These are phyloP conservation scores for Sebastes taczanowskii DNA, from an alignment of 2,797 vertebrate species.

Conservation along the genomic window DNA sequence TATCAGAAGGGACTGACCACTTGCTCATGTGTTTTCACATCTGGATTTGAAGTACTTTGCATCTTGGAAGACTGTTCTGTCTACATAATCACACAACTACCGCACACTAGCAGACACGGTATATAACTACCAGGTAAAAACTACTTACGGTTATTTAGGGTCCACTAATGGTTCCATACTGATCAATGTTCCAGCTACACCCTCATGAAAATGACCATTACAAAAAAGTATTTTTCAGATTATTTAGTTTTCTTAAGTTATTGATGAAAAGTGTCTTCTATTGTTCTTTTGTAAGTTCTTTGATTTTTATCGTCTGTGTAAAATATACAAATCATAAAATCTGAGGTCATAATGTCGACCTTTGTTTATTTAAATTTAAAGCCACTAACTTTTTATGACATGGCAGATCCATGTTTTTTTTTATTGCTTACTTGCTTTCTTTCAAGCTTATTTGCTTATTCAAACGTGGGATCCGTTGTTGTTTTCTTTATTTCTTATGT, in stretches of 20 bases:
- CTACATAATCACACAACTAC: not conserved
- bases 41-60: not conserved
- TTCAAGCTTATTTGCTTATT: not conserved
- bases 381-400: constrained; percentile 19
- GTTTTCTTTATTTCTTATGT: not conserved
- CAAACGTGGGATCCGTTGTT: not conserved
- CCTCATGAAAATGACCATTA: constrained; percentile 21
- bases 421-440: constrained; percentile 2
- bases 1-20: constrained; percentile 43
- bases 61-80: not conserved
- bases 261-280: not conserved
- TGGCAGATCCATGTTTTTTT: not conserved
- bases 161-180: constrained; percentile 38
- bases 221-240: not conserved
- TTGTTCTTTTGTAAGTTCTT: constrained; percentile 1
- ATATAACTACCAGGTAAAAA: not conserved
- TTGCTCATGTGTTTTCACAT: not conserved
- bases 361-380: constrained; percentile 22
- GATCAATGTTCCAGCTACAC: constrained; percentile 14
- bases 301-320: constrained; percentile 1
- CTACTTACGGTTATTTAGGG: constrained; percentile 28
- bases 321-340: constrained; percentile 3
- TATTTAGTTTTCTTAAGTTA: constrained; percentile 12
- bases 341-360: not conserved
- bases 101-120: not conserved